Conservation (phyloP, 2,888 invertebrate species). For the Sphaerophoria taeniata region DNA sequence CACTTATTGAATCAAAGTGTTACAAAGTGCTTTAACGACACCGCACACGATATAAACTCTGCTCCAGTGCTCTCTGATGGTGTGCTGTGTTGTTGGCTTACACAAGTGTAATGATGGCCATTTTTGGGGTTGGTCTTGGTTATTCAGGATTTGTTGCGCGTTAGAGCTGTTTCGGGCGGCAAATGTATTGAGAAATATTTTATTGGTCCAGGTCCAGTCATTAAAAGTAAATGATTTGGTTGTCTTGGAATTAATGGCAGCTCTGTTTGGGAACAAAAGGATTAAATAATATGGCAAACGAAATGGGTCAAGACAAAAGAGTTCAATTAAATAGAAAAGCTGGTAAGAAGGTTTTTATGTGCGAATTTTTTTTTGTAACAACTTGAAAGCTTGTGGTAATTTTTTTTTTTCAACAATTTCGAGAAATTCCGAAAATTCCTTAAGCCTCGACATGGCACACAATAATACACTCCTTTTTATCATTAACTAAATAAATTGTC, state of each 20-base stretch:
- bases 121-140: conserved; percentile 17
- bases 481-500: conserved; percentile 37
- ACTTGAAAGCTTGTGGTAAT: background rate
- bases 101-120: conserved; percentile 27
- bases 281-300: no score
- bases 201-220: conserved; percentile 18
- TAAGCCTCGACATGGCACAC: conserved; percentile 4
- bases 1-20: conserved; percentile 35
- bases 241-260: background rate
- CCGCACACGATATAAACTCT: conserved; percentile 11
- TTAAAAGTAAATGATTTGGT: conserved; percentile 32
- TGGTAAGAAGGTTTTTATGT: no score
- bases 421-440: background rate
- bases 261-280: background rate
- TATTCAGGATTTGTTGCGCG: conserved; percentile 1
- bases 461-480: conserved; percentile 31
- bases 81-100: background rate
- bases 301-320: background rate
- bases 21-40: conserved; percentile 37
- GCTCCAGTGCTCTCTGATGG: background rate
- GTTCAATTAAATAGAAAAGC: no score
- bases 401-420: background rate
- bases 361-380: no score
- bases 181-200: conserved; percentile 19
- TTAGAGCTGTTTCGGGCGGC: background rate